Percentiles rank a stretch among this genome's conserved stretches.
These are phyloP conservation scores for Chaetops frenatus DNA, from an alignment of 2,113 vertebrate species.

Conservation along the genomic window DNA sequence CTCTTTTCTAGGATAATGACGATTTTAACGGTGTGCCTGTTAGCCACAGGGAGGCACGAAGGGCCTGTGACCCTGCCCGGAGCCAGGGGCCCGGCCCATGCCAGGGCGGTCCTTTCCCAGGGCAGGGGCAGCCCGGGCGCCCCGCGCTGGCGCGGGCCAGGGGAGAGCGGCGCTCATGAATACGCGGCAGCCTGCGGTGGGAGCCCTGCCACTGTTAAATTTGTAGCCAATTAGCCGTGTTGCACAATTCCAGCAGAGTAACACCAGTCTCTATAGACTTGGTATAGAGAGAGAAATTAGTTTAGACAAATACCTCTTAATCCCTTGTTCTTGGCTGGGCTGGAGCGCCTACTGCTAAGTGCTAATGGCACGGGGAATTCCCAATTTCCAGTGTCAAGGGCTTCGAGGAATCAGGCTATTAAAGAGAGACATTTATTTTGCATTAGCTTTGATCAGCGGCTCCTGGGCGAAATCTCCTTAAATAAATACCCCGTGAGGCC, in stretches of 20 bases:
- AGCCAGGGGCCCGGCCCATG: rapidly evolving
- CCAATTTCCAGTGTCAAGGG: constrained; percentile 76
- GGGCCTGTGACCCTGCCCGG: not conserved
- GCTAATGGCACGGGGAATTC: constrained; percentile 77
- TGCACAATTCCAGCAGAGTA: constrained; percentile 77
- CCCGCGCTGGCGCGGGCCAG: not conserved
- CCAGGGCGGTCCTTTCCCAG: rapidly evolving
- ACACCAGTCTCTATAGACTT: constrained; percentile 75
- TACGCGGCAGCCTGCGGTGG: constrained; percentile 28
- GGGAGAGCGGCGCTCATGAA: not conserved
- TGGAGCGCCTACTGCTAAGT: constrained; percentile 73
- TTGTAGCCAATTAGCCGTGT: constrained; percentile 80
- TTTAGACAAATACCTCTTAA: constrained; percentile 81
- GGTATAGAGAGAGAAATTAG: constrained; percentile 77
- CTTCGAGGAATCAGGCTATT: constrained; percentile 70
- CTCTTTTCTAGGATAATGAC: not conserved
- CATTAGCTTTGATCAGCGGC: constrained; percentile 71
- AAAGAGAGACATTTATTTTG: constrained; percentile 70
- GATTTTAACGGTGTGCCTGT: not conserved
- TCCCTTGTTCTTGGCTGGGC: constrained; percentile 74
- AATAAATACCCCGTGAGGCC: constrained; percentile 52
- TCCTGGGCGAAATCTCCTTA: constrained; percentile 61
- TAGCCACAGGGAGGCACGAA: not conserved
- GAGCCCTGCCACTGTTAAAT: constrained; percentile 76
- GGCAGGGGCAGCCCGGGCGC: not conserved